Evolutionary conservation across 1,140 invertebrate species (phyloP), one percentile per base, ranked within the genome.

Genomic region (Pseudobourletiella spinata): DNA sequence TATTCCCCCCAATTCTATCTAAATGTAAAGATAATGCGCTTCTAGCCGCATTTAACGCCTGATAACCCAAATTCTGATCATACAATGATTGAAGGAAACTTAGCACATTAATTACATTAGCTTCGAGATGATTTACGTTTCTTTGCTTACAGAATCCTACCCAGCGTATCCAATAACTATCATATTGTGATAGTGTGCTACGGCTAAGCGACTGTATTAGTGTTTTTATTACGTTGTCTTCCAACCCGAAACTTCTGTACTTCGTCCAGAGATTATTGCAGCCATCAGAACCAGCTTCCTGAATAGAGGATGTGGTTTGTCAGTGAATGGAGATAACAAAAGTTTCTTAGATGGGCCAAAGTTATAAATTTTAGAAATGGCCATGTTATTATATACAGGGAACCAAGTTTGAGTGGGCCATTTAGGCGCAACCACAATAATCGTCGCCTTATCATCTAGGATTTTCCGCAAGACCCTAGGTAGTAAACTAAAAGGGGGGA

Each of bases 21-120:
- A 66, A 39, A 25, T 59, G 2, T 42, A 57, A 50, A 1, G 59
- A 57, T 22, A 66, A 58, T 0, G 59, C 59, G 4, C 58, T 61
- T 35, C 63, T 60, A 24, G 58, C 58, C 1, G 58, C 52, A 29
- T 65, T 65, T 1, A 61, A 24, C 28, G 51, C 18, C 50, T 39
- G 56, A 32, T 61, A 65, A 57, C 63, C 44, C 6, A 54, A 54
- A 54, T 11, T 20, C 6, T 48, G 11, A 48, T 6, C 46, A n/a
- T 11, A 11, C 24, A 48, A 25, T 20, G 11, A n/a, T 22, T 48
- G 46, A 26, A 60, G 43, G 16, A 60, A 55, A 42, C 35, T 20
- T 3, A 59, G 32, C 20, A 61, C 39, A 32, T n/a, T 16, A 24
- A 14, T 48, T 15, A 48, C 8, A 48, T 48, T 22, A 48, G 14